A percentile compares a stretch with the other conserved stretches of the same genome.
Conservation (phyloP, 2,113 vertebrate genomes). For the Chaenocephalus aceratus region DNA sequence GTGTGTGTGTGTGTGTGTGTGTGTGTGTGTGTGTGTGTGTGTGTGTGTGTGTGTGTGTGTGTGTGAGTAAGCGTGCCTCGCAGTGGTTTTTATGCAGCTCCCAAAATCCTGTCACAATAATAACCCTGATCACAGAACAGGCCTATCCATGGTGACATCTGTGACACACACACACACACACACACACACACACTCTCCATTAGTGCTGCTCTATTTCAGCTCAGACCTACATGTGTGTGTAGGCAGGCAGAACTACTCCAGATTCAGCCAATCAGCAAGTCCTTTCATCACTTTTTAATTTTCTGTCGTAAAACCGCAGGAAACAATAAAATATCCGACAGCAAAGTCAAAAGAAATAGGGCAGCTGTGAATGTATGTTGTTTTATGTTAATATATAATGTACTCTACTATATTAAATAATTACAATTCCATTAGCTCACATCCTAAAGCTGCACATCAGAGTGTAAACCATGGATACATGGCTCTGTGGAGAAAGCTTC, state of each 20-base stretch:
- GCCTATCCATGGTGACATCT: slow-evolving; percentile 75
- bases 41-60: slow-evolving; percentile 22
- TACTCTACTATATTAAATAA: not conserved
- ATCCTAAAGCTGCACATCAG: not conserved
- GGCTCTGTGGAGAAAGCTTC: too few species aligned
- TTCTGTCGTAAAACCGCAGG: slow-evolving; percentile 4
- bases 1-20: too few species aligned
- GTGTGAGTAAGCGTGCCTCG: slow-evolving; percentile 58
- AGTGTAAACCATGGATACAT: not conserved
- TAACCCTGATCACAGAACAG: slow-evolving; percentile 73
- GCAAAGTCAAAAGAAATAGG: not conserved
- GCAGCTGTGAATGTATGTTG: not conserved
- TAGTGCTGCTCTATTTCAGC: slow-evolving; percentile 80
- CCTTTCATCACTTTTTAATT: slow-evolving; percentile 39
- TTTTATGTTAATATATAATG: not conserved
- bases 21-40: too few species aligned
- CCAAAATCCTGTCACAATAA: slow-evolving; percentile 78
- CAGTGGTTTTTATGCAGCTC: slow-evolving; percentile 52
- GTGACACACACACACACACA: slow-evolving; percentile 22
- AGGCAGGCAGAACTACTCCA: slow-evolving; percentile 46
- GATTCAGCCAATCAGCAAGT: slow-evolving; percentile 29
- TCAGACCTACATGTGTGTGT: slow-evolving; percentile 34
- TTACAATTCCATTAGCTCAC: not conserved
- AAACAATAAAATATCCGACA: not conserved
- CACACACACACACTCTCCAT: slow-evolving; percentile 31